A percentile compares a stretch with the other conserved stretches of the same genome.
phyloP scores from a whole-genome alignment of 1,140 invertebrate species.

The Oedothorax gibbosus region DNA sequence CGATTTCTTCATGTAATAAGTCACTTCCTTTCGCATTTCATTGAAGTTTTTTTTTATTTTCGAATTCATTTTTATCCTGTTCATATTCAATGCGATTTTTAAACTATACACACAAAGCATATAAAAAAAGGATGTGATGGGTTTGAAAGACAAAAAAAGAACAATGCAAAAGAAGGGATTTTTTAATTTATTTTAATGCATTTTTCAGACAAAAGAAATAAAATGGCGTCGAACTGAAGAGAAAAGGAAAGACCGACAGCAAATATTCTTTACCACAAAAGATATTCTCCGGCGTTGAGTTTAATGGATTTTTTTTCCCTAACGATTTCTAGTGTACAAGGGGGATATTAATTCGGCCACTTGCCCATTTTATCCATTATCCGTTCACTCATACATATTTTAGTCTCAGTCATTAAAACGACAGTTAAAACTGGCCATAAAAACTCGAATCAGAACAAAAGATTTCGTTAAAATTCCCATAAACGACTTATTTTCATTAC shows the following conservation, averaged over 20 bases:
- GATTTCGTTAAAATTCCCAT: slow-evolving; percentile 44
- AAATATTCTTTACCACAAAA: slow-evolving; percentile 48
- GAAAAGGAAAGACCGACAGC: slow-evolving; percentile 11
- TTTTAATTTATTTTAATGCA: slow-evolving; percentile 61
- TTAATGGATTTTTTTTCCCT: slow-evolving; percentile 50
- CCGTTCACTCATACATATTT: slow-evolving; percentile 38
- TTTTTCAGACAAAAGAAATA: slow-evolving; percentile 19
- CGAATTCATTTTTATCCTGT: slow-evolving; percentile 33
- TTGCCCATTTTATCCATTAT: slow-evolving; percentile 60
- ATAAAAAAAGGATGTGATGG: not conserved
- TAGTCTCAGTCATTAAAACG: slow-evolving; percentile 48
- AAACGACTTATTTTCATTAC: slow-evolving; percentile 49
- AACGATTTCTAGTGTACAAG: not conserved
- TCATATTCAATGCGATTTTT: not conserved
- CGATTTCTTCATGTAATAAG: slow-evolving; percentile 56
- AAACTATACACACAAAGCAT: not conserved
- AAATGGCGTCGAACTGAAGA: not conserved
- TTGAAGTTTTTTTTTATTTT: slow-evolving; percentile 40
- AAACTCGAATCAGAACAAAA: slow-evolving; percentile 31
- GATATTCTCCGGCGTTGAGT: slow-evolving; percentile 12
- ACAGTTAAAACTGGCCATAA: slow-evolving; percentile 20
- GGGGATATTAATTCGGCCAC: slow-evolving; percentile 55
- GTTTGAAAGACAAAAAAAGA: slow-evolving; percentile 20
- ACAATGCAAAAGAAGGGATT: slow-evolving; percentile 47
- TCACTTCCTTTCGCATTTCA: slow-evolving; percentile 53